Base-by-base conservation (phyloP, 2,888 invertebrate species). In the Andrena fulva region DNA sequence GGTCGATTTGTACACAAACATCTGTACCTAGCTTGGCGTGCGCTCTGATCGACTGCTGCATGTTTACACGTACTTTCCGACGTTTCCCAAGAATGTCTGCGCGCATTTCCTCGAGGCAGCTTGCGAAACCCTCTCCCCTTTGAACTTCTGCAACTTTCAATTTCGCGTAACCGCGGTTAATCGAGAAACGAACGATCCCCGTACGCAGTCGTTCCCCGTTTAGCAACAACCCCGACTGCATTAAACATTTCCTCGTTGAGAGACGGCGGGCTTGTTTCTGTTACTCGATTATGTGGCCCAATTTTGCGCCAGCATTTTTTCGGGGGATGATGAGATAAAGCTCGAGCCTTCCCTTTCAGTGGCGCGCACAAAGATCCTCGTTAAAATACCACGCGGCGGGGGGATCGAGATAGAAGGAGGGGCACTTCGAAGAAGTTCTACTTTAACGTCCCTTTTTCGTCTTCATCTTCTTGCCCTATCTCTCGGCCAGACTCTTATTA, bases 31-130 rank as follows among this genome's bases (percentile, higher is more conserved):
- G 12, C 54, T 52, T 29, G 72, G 62, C 68, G 72, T 59, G 42
- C 6, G 35, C 68, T 82, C 75, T 66, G 83, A 87, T 82, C 81
- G 68, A 48, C 63, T 31, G 48, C 68, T 82, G 82, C 87, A 74
- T 87, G 84, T 87, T 87, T 87, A 85, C 75, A 29, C 33, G 68
- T 73, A 67, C 31, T 62, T 66, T 42, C 54, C 54, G 71, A 33
- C 68, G 68, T 80, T 66, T 66, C 72, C 60, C 69, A 63, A 66
- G 81, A 70, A 76, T 54, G 64, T 75, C 68, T 74, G 63, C 67
- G n/a, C n/a, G 12, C 12, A 35, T 62, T n/a, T 29, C 29, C 12
- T 27, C 31, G 33, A 5, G 16, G 66, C 16, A 48, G 16, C 50
- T 71, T 70, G 24, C 70, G 42, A 73, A 70, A 68, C 31, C 24